Base-by-base conservation (phyloP, 2,888 invertebrate genomes). In the Eupithecia exiguata region DNA sequence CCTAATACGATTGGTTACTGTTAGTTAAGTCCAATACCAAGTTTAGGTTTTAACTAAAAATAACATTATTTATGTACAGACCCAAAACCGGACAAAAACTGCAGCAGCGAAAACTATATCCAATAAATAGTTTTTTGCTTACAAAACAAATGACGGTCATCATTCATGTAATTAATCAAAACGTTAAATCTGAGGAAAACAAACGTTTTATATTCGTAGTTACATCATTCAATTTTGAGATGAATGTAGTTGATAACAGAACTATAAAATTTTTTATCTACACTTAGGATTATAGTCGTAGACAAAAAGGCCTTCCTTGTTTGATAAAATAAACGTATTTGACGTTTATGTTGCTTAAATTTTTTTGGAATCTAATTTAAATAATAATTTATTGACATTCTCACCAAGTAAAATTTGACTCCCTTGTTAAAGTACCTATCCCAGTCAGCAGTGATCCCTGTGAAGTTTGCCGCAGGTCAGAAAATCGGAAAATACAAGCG, bases 401-500 rank as follows among this genome's bases (percentile, higher is more conserved):
- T 68, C 49, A 75, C 75, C 75, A 65, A 61, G 25, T 25, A 35
- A 69, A 63, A 12, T 63, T 49, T 25, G 72, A 66, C 68, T 35
- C 61, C 66, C 71, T 67, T 72, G 68, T 76, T 58, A 10, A 38
- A 36, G 38, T 72, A 43, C 68, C 66, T 40, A 70, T 72, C 65
- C 70, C 77, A 76, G 70, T 76, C 72, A 79, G 68, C 63, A 66
- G 74, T 75, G 72, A 72, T 77, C 62, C 65, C 71, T 75, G 72
- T 75, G 74, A 70, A 77, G 70, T 73, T 74, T 70, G 74, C 65
- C 69, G 62, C 71, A 74, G 73, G 71, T 70, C 70, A 69, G 78
- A 65, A 79, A 76, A 77, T 81, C 78, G 79, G 76, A 72, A 77
- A 75, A 79, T 71, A 65, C 38, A 49, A 35, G 79, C 76, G 79